Evolutionary conservation across 2,888 invertebrate species (phyloP).

Genomic region (Plusia festucae): DNA sequence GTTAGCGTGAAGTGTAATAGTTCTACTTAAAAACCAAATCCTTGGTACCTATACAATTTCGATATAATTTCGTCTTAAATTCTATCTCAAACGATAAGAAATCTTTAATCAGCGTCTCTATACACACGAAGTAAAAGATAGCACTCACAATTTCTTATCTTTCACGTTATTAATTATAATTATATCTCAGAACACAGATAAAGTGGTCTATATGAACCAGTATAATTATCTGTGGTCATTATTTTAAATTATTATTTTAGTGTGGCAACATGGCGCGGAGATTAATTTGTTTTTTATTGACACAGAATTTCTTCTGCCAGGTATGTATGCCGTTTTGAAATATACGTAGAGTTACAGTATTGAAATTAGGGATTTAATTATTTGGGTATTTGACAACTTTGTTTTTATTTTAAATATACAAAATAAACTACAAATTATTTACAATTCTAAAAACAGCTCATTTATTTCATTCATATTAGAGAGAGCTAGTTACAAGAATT

Average conservation of each 20-base stretch:
- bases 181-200: constrained; percentile 29
- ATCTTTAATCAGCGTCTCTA: constrained; percentile 9
- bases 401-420: no score
- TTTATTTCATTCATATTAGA: no score
- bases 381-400: no score
- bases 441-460: no score
- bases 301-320: constrained; percentile 26
- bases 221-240: constrained; percentile 1
- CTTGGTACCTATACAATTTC: neutral
- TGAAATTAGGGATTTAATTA: no score
- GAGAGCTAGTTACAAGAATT: no score
- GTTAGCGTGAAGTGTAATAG: no score
- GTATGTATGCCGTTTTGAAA: constrained; percentile 33
- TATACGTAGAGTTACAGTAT: no score
- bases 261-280: constrained; percentile 32
- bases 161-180: constrained; percentile 5
- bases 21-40: no score
- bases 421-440: neutral
- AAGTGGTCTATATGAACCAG: constrained; percentile 37
- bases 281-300: constrained; percentile 22
- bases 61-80: neutral
- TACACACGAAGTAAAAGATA: constrained; percentile 30
- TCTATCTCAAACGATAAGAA: neutral
- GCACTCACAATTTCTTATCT: constrained; percentile 45
- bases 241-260: neutral